Evolutionary conservation across 2,888 invertebrate genomes (phyloP).

Genomic region (Lagria hirta): DNA sequence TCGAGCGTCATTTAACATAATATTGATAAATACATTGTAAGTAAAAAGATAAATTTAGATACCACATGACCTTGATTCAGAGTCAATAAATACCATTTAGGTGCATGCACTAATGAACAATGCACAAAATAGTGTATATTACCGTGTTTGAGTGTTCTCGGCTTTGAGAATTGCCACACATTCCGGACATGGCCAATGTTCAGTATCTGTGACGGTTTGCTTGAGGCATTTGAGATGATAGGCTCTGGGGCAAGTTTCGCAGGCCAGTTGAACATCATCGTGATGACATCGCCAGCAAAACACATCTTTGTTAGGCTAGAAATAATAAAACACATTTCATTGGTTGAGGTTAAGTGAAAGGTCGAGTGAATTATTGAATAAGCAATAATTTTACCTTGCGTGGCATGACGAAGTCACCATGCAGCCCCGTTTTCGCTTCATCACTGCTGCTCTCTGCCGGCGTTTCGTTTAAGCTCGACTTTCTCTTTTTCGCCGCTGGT

Average conservation of each 20-base stretch:
- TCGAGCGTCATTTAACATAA: no score
- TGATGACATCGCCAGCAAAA: conserved; percentile 94
- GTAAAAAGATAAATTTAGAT: neutral
- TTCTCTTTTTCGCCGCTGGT: conserved; percentile 33
- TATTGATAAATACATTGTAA: no score
- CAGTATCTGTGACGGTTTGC: conserved; percentile 54
- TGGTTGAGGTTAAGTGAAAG: no score
- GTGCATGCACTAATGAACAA: neutral
- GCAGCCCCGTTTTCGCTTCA: conserved; percentile 31
- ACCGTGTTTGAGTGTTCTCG: conserved; percentile 72
- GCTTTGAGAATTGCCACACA: conserved; percentile 74
- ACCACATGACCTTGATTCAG: neutral
- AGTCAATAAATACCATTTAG: conserved; percentile 2
- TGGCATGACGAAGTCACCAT: conserved; percentile 32
- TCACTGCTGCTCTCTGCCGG: conserved; percentile 34
- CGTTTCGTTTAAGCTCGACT: conserved; percentile 33
- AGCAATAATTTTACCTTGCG: conserved; percentile 43
- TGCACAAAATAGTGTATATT: no score
- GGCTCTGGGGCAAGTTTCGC: conserved; percentile 82
- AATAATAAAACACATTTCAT: no score
- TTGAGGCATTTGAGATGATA: conserved; percentile 80
- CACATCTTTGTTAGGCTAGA: conserved; percentile 63
- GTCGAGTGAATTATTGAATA: no score
- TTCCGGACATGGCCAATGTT: conserved; percentile 85
- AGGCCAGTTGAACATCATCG: conserved; percentile 64